A percentile compares a stretch with the other conserved stretches of the same genome.
Conservation (phyloP, 2,797 vertebrate species). For the Sebastes paucispinis region DNA sequence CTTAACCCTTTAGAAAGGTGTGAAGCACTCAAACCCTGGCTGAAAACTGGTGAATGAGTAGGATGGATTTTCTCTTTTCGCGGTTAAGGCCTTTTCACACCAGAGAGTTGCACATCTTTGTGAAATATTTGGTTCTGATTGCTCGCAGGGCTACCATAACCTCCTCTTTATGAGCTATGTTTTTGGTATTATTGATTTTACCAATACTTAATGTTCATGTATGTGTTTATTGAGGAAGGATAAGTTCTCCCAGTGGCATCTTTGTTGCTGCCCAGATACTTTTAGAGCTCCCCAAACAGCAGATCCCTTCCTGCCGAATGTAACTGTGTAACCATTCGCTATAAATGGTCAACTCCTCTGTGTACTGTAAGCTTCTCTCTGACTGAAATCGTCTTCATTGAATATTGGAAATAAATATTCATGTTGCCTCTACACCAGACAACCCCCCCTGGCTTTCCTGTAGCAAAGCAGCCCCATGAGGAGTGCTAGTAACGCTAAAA, state of each 20-base stretch:
- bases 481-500: background rate
- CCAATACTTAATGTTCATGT: background rate
- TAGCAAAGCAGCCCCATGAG: constrained; percentile 11
- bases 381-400: background rate
- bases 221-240: background rate
- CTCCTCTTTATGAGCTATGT: background rate
- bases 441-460: background rate
- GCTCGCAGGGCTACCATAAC: background rate
- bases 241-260: background rate
- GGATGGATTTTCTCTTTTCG: background rate
- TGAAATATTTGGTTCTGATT: background rate
- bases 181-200: background rate
- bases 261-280: background rate
- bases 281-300: background rate
- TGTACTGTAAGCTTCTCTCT: background rate
- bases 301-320: background rate
- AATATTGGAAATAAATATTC: background rate
- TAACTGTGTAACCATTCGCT: background rate
- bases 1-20: background rate
- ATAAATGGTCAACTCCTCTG: background rate
- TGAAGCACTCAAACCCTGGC: background rate
- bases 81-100: background rate
- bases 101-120: background rate
- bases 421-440: background rate
- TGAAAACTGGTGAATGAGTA: background rate